Base-by-base conservation (phyloP, 2,113 vertebrate species). In the Chloebia gouldiae region DNA sequence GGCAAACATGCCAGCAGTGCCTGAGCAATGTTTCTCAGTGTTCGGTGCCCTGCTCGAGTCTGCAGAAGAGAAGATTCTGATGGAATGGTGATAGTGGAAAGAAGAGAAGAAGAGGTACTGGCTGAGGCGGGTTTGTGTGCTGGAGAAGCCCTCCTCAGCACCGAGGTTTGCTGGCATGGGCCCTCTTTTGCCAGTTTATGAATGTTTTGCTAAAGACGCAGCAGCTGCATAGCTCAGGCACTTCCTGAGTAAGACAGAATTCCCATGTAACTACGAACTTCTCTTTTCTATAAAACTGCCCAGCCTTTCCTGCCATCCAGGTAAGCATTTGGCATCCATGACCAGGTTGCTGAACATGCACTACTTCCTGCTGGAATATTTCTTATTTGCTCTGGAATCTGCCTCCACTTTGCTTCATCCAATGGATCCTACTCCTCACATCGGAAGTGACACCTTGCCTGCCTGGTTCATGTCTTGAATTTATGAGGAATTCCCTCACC, bases 81-180 rank as follows among this genome's bases (percentile, higher is more conserved):
- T 66, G 45, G 78, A 80, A 60, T 42, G 10, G 15, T 39, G 57
- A 6, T 10, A 15, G 25, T 25, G 39, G 80, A 39, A 89, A 51
- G 37, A 21, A 53, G 60, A 63, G 61, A 77, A 20, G 39, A 59
- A 73, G 51, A 45, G 7, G 16, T 13, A 27, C 23, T 8, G 19
- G 6, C 11, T 51, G 49, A 68, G 44, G 21, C 88, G 37, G 18
- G 27, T 45, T 53, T 49, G 20, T 50, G 61, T 13, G 45, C 70
- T 50, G 39, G 11, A 75, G 57, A 4, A 76, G 28, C 39, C 47
- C 20, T 10, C 39, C 21, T 75, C 33, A 71, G 30, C 21, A 6
- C 49, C 0, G 0, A 64, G 16, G 12, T 51, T 68, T 82, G 40
- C 35, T 79, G 88, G 10, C 31, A 25, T 4, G 8, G 6, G 8